Evolutionary conservation across 2,113 vertebrate genomes (phyloP), one percentile per base, ranked within the genome.

Genomic region (Entelurus aequoreus): DNA sequence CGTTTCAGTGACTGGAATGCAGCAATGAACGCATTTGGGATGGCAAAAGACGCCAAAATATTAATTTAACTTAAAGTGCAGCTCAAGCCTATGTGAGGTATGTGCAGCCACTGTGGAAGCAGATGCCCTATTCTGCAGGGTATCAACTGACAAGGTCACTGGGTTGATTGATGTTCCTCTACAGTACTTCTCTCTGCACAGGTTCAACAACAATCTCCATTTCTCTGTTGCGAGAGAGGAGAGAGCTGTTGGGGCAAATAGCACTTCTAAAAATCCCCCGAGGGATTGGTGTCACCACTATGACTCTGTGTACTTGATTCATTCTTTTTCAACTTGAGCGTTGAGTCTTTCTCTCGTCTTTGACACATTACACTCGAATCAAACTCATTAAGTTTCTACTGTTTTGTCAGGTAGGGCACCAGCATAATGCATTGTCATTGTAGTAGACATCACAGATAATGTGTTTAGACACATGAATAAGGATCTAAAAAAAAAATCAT

Each of bases 161-260:
- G 67, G 46, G 63, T 75, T 86, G 86, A 88, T 88, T 88, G 84
- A 88, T 86, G 78, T 70, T 82, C 46, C 72, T 70, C 77, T 73
- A 74, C 62, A 62, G 71, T 72, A 78, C 74, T 78, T 62, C 59
- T 65, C 69, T 49, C 77, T 74, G 64, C 63, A 60, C 68, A 76
- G 82, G 70, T 86, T 84, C 83, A 74, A 75, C 82, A 81, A 66
- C 72, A 76, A 84, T 80, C 77, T 84, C 80, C 65, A 80, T 82
- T 83, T 80, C 72, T 61, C 62, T 67, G 69, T 66, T 63, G 58
- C 48, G 38, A 35, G 69, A 81, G 65, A 78, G 60, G 64, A 66
- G 71, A 58, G 49, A 12, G 60, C 77, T 68, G 40, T 38, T 65
- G 82, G 79, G 66, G 68, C 6, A 3, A 60, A 58, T 69, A 56